Evolutionary conservation across 2,888 invertebrate species (phyloP), one percentile per base, ranked within the genome.

Genomic region (Eristalinus aeneus): DNA sequence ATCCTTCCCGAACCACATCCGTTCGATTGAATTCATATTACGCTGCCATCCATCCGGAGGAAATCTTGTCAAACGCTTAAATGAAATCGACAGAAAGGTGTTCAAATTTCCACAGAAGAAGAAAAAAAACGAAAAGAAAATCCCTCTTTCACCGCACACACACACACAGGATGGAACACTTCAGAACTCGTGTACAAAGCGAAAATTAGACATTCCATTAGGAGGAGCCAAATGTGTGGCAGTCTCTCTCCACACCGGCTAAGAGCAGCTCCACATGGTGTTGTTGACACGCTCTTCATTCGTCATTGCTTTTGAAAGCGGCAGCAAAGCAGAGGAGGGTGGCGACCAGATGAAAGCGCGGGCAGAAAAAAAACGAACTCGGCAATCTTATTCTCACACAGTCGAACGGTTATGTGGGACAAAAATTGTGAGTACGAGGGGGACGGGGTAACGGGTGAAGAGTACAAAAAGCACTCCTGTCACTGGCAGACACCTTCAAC

Each of bases 141-240:
- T 56, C 46, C 46, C 58, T 32, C 46, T 60, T 69, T 65, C 31
- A 72, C 39, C 34, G 20, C 27, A 2, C 36, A 22, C 31, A 22
- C 31, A 36, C 32, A 46, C 1, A 12, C 76, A 65, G 65, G 23
- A 64, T 73, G 81, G 64, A 77, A 73, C 81, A 74, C 60, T 78
- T 82, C 69, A 78, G 39, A 73, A 23, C 32, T 46, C 65, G 74
- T 61, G 74, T 74, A 63, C 39, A 82, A 86, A 77, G 85, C 69
- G 77, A 78, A 86, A 82, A 86, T 82, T 82, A 86, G 86, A 86
- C 77, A 86, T 82, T 74, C 82, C 82, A 86, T 82, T 78, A 86
- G 78, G 60, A 74, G 53, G 61, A 74, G 56, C 58, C 72, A 32
- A 77, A 67, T 68, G 76, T 77, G 60, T 85, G 64, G 53, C 72